A percentile compares a stretch with the other conserved stretches of the same genome.
Evolutionary conservation across 1,140 invertebrate species (phyloP).

Genomic region (Psix sp.): DNA sequence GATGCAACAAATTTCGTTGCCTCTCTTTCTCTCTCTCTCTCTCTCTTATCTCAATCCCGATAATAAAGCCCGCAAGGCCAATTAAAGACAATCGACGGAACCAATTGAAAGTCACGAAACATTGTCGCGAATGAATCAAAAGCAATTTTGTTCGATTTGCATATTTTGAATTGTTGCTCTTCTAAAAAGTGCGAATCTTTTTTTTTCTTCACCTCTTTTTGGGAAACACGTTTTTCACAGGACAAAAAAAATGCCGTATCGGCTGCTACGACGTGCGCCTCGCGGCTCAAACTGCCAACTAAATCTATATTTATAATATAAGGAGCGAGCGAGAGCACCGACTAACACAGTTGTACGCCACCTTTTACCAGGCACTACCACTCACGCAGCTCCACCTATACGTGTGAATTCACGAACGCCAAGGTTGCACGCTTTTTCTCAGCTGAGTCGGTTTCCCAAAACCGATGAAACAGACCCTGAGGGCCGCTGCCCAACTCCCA

Average conservation of each 20-base stretch:
- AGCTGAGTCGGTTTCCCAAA: slow-evolving; percentile 11
- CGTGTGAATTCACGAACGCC: slow-evolving; percentile 43
- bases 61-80: slow-evolving; percentile 45
- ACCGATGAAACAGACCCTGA: slow-evolving; percentile 2
- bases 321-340: slow-evolving; percentile 41
- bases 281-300: slow-evolving; percentile 56
- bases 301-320: slow-evolving; percentile 64
- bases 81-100: slow-evolving; percentile 44
- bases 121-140: neutral
- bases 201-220: too few species aligned
- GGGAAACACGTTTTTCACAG: too few species aligned
- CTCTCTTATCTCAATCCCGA: slow-evolving; percentile 41
- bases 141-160: neutral
- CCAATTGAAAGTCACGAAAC: slow-evolving; percentile 11
- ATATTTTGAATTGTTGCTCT: neutral
- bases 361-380: slow-evolving; percentile 46
- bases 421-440: slow-evolving; percentile 43
- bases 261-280: slow-evolving; percentile 38
- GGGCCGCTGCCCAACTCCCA: too few species aligned
- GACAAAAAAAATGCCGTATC: slow-evolving; percentile 14
- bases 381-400: slow-evolving; percentile 49
- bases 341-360: slow-evolving; percentile 28
- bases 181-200: too few species aligned
- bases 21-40: slow-evolving; percentile 3
- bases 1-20: neutral